Conservation (phyloP, 1,140 invertebrate genomes). For the Papilio helenus region DNA sequence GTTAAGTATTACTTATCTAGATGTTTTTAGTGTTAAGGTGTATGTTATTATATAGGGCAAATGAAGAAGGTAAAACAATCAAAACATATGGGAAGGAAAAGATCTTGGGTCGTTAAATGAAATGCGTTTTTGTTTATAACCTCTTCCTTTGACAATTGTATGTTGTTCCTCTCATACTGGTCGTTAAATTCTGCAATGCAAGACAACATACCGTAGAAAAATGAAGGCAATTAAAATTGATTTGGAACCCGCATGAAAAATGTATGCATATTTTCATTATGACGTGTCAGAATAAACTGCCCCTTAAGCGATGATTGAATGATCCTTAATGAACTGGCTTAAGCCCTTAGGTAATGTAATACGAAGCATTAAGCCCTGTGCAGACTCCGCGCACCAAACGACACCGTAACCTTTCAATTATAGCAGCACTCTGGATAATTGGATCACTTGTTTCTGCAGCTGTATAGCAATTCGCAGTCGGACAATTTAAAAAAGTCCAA, state of each 20-base stretch:
- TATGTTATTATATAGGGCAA: background rate
- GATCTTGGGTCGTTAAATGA: no score
- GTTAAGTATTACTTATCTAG: background rate
- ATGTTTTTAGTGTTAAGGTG: background rate
- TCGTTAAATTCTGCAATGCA: background rate
- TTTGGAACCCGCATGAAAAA: conserved; percentile 42
- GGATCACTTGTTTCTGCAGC: conserved; percentile 50
- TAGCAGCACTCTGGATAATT: conserved; percentile 45
- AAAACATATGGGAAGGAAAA: no score
- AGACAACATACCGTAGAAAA: background rate
- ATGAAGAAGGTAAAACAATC: background rate
- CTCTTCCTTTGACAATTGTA: background rate
- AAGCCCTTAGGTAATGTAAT: conserved; percentile 73
- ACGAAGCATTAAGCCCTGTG: conserved; percentile 64
- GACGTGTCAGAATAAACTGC: conserved; percentile 54
- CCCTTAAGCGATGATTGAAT: conserved; percentile 73
- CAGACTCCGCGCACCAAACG: conserved; percentile 57
- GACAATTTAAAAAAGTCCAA: conserved; percentile 22
- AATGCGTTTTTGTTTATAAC: background rate
- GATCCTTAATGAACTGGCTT: conserved; percentile 73
- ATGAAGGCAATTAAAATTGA: background rate
- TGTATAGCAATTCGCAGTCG: conserved; percentile 32
- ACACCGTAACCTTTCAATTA: conserved; percentile 61
- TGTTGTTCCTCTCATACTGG: background rate
- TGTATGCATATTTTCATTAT: conserved; percentile 43